Evolutionary conservation across 2,113 vertebrate species (phyloP), one percentile per base, ranked within the genome.

Genomic region (Siniperca chuatsi): DNA sequence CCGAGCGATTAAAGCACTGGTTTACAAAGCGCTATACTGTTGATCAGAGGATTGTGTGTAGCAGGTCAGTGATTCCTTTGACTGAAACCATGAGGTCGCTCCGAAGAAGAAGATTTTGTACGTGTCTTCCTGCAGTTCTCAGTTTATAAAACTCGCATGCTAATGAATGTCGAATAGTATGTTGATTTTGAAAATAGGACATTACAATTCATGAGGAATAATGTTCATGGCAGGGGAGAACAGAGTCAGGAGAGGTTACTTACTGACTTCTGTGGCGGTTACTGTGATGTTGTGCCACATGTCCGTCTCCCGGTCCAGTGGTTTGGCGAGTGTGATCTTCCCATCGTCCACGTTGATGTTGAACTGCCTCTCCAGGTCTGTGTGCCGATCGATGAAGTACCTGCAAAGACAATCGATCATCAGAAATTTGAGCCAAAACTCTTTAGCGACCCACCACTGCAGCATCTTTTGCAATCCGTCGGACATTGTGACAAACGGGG

Each of bases 241-340:
- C 25, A 12, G 18, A 61, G 57, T n/a, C 54, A 25, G 61, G 25
- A 33, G 70, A 84, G 72, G 40, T 55, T 82, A 98, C 98, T 98
- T 96, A 99, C 98, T 96, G 84, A 97, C 96, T 96, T 99, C 98
- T 0, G 97, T 99, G 86, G 98, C 98, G 2, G 98, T 98, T 50
- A 99, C 97, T 1, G 98, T 99, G 89, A 99, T 99, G 93, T 99
- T 99, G 95, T 99, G 98, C 98, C 98, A 99, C 12, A 91, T 96
- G 87, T 97, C 98, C 0, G 96, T 96, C 94, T 99, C 98, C 89
- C 98, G 96, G 95, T 99, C 98, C 82, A 99, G 93, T 0, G 97
- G 96, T 20, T 98, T 99, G 82, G 97, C 98, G 94, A 99, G 89
- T 0, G 98, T 99, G 94, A 99, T 98, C 91, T 97, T 98, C 67